Percentiles rank a stretch among this genome's conserved stretches.
These are phyloP conservation scores for Mesorhabditis spiculigera DNA, from an alignment of 2,888 invertebrate species.

Conservation along the genomic window DNA sequence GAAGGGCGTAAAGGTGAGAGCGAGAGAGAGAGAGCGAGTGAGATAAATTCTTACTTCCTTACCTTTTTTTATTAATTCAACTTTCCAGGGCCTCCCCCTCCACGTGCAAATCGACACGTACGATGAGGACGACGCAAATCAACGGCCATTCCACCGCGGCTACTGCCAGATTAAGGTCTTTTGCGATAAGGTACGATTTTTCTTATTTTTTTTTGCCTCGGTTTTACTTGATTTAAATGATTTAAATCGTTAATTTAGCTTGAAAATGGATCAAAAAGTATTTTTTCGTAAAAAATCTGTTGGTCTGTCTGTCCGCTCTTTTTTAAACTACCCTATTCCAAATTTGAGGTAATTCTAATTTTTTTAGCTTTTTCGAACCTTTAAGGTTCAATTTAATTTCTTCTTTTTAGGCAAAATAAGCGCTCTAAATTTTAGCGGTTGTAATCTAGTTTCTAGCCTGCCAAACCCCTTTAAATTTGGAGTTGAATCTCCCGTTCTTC, in stretches of 20 bases:
- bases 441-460: no score
- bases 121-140: conserved; percentile 71
- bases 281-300: no score
- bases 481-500: neutral
- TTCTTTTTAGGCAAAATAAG: no score
- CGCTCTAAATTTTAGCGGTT: no score
- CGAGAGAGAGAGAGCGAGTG: neutral
- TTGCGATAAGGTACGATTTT: conserved; percentile 87
- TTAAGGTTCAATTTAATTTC: no score
- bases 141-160: conserved; percentile 80
- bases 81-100: conserved; percentile 76
- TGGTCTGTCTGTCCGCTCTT: neutral
- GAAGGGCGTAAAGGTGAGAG: conserved; percentile 81
- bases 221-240: neutral
- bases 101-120: conserved; percentile 98
- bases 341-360: no score
- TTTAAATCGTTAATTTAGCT: neutral
- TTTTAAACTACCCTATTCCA: no score
- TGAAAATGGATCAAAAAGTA: no score
- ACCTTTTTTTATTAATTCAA: neutral
- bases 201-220: no score
- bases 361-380: no score
- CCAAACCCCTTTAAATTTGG: neutral
- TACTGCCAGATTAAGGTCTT: conserved; percentile 99
- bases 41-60: neutral